Conservation (phyloP, 1,140 invertebrate genomes). For the Ostrea edulis region DNA sequence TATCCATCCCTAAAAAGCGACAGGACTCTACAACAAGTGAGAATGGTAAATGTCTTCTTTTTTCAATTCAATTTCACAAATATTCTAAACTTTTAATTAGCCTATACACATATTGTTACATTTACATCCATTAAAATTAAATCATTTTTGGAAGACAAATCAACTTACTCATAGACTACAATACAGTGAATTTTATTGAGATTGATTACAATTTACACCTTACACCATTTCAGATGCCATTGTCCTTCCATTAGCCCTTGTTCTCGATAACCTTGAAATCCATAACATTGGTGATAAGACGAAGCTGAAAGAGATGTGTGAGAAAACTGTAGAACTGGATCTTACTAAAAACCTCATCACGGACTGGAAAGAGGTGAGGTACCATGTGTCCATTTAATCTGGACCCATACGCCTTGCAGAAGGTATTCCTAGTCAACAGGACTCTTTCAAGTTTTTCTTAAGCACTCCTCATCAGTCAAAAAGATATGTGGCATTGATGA, state of each 20-base stretch:
- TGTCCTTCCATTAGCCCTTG: conserved; percentile 86
- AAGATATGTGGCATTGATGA: no score
- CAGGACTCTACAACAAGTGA: conserved; percentile 8
- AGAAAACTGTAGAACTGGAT: conserved; percentile 92
- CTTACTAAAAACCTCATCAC: conserved; percentile 93
- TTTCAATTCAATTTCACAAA: neutral
- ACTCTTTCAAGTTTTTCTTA: no score
- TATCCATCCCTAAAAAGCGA: neutral
- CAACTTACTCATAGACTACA: no score
- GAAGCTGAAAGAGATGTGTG: conserved; percentile 89
- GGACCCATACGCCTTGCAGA: no score
- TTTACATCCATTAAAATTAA: no score
- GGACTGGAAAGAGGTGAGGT: conserved; percentile 87
- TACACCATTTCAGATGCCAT: conserved; percentile 83
- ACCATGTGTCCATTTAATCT: neutral
- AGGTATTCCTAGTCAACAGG: no score
- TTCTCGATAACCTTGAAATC: conserved; percentile 93
- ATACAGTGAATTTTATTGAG: conserved; percentile 83
- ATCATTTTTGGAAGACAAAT: neutral
- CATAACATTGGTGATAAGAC: conserved; percentile 89
- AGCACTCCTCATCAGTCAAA: no score
- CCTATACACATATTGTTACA: no score
- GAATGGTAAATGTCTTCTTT: neutral
- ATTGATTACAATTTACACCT: conserved; percentile 85
- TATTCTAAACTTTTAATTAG: no score